These are phyloP conservation scores for Urocolius indicus DNA, from an alignment of 2,113 vertebrate species.

Conservation along the genomic window DNA sequence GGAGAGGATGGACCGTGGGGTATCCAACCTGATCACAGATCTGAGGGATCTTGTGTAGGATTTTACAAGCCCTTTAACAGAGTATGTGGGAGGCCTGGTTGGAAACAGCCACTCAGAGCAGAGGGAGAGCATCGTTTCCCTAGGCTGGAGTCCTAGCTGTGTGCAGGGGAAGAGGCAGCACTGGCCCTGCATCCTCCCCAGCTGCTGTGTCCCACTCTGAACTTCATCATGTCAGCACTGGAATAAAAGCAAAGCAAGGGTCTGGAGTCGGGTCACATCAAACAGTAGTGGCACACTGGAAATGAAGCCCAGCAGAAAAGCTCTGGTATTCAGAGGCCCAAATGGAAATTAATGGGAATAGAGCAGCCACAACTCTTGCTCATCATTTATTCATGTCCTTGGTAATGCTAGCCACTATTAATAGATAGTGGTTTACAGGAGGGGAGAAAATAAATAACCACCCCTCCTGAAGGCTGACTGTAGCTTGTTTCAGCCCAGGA, in stretches of 20 bases:
- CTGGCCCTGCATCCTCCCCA: not conserved
- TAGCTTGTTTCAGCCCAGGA: not conserved
- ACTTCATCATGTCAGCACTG: fast-evolving
- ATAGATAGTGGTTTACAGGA: not conserved
- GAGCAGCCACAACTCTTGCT: slow-evolving; percentile 3
- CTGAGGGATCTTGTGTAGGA: not conserved
- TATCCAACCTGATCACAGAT: not conserved
- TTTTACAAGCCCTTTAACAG: not conserved
- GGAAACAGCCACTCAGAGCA: not conserved
- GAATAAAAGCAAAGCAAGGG: not conserved
- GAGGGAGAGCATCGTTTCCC: not conserved
- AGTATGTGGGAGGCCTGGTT: not conserved
- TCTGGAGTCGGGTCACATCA: not conserved
- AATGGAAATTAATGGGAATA: slow-evolving; percentile 22
- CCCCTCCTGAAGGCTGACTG: not conserved
- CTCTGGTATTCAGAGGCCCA: not conserved
- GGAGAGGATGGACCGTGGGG: not conserved
- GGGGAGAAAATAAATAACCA: not conserved
- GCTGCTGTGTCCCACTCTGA: not conserved
- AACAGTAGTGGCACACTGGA: fast-evolving
- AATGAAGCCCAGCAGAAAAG: not conserved
- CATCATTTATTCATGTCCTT: slow-evolving; percentile 49
- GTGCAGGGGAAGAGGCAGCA: not conserved
- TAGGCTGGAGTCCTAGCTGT: not conserved
- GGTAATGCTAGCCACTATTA: slow-evolving; percentile 21